A percentile compares a stretch with the other conserved stretches of the same genome.
These are phyloP conservation scores for Piscicola geometra DNA, from an alignment of 2,888 invertebrate genomes.

Conservation along the genomic window DNA sequence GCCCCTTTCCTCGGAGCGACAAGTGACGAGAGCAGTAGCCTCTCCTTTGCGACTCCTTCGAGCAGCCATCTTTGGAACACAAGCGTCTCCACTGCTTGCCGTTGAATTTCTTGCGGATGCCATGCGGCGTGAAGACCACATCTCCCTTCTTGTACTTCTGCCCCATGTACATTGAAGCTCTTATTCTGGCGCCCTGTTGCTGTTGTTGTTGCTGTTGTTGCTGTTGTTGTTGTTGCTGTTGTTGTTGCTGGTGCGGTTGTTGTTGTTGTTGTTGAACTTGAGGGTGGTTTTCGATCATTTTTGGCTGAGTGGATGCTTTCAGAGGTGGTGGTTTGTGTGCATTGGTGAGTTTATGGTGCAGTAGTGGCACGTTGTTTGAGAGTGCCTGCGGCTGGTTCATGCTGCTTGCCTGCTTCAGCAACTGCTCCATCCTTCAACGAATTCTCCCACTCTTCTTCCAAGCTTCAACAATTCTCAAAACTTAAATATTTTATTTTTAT, in stretches of 20 bases:
- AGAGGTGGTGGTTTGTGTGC: not conserved
- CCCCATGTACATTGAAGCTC: constrained; percentile 49
- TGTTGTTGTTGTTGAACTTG: constrained; percentile 1
- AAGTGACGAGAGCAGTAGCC: constrained; percentile 95
- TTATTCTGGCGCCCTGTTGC: constrained; percentile 39
- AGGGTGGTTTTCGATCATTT: not conserved
- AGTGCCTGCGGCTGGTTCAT: not conserved
- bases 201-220: constrained; percentile 5
- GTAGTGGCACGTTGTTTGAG: not conserved
- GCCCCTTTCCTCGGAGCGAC: constrained; percentile 72
- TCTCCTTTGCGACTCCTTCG: constrained; percentile 83
- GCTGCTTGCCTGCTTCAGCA: not conserved
- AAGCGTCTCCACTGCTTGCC: constrained; percentile 98
- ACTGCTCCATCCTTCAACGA: not conserved
- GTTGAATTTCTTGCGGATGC: constrained; percentile 94
- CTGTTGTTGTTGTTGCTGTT: constrained; percentile 7
- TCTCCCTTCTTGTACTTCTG: constrained; percentile 73
- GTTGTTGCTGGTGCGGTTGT: not conserved
- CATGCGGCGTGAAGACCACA: constrained; percentile 85
- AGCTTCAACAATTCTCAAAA: no score
- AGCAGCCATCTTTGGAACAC: constrained; percentile 87
- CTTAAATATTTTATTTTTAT: no score
- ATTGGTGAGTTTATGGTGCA: not conserved
- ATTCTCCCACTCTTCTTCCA: no score
- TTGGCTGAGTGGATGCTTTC: not conserved